Base-by-base conservation (phyloP, 2,888 invertebrate species). In the Agrochola litura region DNA sequence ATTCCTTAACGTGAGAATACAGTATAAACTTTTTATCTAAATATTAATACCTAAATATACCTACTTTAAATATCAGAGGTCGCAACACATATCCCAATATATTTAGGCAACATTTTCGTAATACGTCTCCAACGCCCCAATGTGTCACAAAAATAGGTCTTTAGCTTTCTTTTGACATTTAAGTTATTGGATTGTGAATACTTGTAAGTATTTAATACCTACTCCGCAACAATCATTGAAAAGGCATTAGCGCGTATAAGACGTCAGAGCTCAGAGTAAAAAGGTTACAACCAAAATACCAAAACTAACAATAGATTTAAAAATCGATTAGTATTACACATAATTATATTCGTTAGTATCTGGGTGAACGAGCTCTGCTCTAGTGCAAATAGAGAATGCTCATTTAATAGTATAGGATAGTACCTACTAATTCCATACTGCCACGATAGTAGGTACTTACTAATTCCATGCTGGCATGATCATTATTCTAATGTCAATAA, bases 131-230 rank as follows among this genome's bases (percentile, higher is more conserved):
- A 69, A 37, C 22, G 56, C 19, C 14, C 43, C 43, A 58, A 19
- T 49, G n/a, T 60, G 43, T 58, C 46, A 64, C 43, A 46, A 67
- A 67, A 84, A 73, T 52, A 66, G 25, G 10, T 54, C 16, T 73
- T 56, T 58, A 12, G 63, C 58, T 60, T 80, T 73, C 67, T 41
- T 69, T 73, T 82, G 84, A 80, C 66, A 80, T 73, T 81, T 56
- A 56, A 54, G 4, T 72, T 61, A 71, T 79, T 79, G 56, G n/a
- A 67, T 63, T 71, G 30, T 71, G 66, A 72, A 60, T 41, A 72
- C 41, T 25, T 49, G 14, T 41, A 77, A 37, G 61, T 67, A 56
- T 49, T 16, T 52, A 52, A 9, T 30, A 19, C 8, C 8, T n/a
- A 37, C 37, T 68, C 10, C 16, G 60, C 37, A 37, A 19, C 3